These are phyloP conservation scores for Fringilla coelebs DNA, from an alignment of 2,797 vertebrate species.

Conservation along the genomic window DNA sequence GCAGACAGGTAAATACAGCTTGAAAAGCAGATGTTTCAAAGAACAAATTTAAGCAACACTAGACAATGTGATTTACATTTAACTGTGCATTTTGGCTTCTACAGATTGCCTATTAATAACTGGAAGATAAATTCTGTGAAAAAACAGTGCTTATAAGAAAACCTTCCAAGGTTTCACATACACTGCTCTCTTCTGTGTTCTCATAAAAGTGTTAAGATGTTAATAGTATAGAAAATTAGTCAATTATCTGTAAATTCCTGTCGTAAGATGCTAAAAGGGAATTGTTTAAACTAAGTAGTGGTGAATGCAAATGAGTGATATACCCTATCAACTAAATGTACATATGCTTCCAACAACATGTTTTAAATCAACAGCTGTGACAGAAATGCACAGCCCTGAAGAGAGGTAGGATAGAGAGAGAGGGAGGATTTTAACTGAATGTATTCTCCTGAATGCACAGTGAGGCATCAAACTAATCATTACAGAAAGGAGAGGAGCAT, in stretches of 20 bases:
- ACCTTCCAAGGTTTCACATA: not conserved
- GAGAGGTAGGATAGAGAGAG: not conserved
- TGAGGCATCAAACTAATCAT: not conserved
- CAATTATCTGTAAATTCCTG: not conserved
- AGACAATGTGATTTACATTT: slow-evolving; percentile 30
- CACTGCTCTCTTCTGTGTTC: not conserved
- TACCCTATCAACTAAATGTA: not conserved
- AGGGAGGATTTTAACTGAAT: not conserved
- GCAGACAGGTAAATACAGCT: slow-evolving; percentile 46
- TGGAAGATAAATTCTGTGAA: slow-evolving; percentile 29
- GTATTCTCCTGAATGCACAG: not conserved
- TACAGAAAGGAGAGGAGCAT: not conserved
- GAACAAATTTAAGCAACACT: slow-evolving; percentile 28
- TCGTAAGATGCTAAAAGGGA: not conserved
- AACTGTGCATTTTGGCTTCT: slow-evolving; percentile 24
- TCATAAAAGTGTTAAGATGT: not conserved
- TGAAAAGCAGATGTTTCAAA: slow-evolving; percentile 59
- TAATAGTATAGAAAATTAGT: slow-evolving; percentile 23
- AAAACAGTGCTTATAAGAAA: slow-evolving; percentile 3
- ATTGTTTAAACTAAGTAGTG: not conserved
- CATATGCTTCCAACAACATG: not conserved
- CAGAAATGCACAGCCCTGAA: not conserved
- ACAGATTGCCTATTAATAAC: not conserved
- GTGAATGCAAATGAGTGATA: not conserved
- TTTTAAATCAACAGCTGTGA: not conserved